These are phyloP conservation scores for Eupithecia pulchellata DNA, from an alignment of 2,888 invertebrate genomes.

Conservation along the genomic window DNA sequence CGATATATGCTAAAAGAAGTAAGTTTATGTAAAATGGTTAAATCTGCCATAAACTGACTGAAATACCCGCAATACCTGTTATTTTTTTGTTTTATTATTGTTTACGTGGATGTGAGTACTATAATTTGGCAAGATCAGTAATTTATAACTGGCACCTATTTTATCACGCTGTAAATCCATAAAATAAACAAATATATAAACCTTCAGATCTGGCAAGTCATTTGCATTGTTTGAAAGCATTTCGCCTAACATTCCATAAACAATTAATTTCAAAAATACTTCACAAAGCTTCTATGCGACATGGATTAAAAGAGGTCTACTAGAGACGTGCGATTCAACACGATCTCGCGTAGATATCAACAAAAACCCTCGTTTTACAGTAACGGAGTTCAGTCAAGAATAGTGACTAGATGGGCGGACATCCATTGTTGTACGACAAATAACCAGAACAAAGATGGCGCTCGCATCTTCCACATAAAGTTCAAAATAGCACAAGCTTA, in stretches of 20 bases:
- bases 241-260: background rate
- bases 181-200: background rate
- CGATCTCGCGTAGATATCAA: background rate
- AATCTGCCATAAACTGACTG: background rate
- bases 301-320: background rate
- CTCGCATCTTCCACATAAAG: conserved; percentile 5
- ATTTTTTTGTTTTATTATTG: background rate
- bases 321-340: background rate
- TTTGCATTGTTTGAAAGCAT: background rate
- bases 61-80: background rate
- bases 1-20: background rate
- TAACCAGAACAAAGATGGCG: conserved; percentile 1
- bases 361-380: conserved; percentile 1
- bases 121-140: background rate
- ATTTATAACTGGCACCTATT: background rate
- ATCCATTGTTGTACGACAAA: conserved; percentile 6
- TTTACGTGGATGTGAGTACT: background rate
- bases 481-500: conserved; percentile 4
- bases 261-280: background rate
- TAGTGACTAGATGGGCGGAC: conserved; percentile 30
- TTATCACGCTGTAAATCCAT: background rate
- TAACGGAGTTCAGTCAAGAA: conserved; percentile 6
- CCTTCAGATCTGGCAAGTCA: background rate
- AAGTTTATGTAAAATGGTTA: background rate
- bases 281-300: background rate